Evolutionary conservation across 1,140 invertebrate species (phyloP), one percentile per base, ranked within the genome.

Genomic region (Bombus balteatus): DNA sequence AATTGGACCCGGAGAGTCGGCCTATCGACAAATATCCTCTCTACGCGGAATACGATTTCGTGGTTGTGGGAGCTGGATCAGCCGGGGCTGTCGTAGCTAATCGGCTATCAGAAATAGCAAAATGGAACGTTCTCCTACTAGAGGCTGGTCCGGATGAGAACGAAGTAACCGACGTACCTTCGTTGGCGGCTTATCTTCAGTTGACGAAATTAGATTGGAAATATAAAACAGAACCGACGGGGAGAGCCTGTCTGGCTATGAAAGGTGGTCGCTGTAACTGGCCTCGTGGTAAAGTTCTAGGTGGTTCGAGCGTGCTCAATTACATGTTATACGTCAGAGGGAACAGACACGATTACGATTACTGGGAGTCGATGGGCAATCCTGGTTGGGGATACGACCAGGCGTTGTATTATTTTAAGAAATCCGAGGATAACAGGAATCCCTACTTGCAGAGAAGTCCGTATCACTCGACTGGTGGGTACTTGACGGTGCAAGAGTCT

Each of bases 241-340:
- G 97, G 70, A 96, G 96, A 85, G 97, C 98, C 0, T 98, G 98
- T 89, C 95, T 98, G 71, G 98, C 96, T 3, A 95, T 95, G 95
- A 97, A 97, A 88, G 97, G 97, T 73, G 96, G 96, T 70, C 96
- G 97, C 59, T 98, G 98, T 93, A 98, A 97, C 91, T 98, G 97
- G 98, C 97, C 98, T 0, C 94, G 97, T 65, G 98, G 98, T 22
- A 98, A 98, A 92, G 97, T 98, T 0, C 94, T 98, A 0, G 99
- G 98, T 3, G 99, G 99, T 1, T 98, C 98, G 1, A 98, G 97
- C 71, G 98, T 98, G 0, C 95, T 99, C 0, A 99, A 99, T 93
- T 99, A 99, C 90, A 99, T 99, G 99, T 96, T 99, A 0, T 99
- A 99, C 93, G 98, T 99, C 0, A 95, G 98, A 87, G 99, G 97